phyloP scores from a whole-genome alignment of 2,888 invertebrate species.

The Xylota sylvarum region DNA sequence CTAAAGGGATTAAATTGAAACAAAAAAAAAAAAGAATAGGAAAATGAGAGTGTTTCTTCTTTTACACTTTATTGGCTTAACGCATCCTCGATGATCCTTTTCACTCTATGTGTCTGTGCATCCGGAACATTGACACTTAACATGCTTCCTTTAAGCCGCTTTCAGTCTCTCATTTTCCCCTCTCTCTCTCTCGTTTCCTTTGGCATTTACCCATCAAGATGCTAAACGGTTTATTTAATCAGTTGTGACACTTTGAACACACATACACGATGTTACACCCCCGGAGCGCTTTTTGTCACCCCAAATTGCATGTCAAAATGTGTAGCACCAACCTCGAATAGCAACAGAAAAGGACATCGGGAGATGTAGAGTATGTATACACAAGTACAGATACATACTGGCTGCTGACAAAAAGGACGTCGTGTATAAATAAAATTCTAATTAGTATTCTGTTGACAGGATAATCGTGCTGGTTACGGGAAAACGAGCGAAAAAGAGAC shows the following conservation, averaged over 20 bases:
- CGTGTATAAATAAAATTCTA: constrained; percentile 83
- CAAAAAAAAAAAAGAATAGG: constrained; percentile 17
- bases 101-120: constrained; percentile 48
- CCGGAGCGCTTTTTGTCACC: constrained; percentile 37
- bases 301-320: constrained; percentile 59
- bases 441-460: constrained; percentile 85
- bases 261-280: constrained; percentile 36
- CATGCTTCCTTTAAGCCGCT: constrained; percentile 61
- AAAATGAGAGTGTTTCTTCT: constrained; percentile 28
- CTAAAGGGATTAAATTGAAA: constrained; percentile 70
- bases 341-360: constrained; percentile 49
- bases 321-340: constrained; percentile 26
- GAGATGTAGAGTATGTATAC: not conserved
- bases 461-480: constrained; percentile 82
- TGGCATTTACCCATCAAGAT: constrained; percentile 71
- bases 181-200: constrained; percentile 21
- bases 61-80: constrained; percentile 68
- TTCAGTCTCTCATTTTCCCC: constrained; percentile 7
- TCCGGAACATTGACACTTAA: constrained; percentile 66
- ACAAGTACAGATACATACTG: not conserved
- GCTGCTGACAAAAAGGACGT: constrained; percentile 56
- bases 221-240: constrained; percentile 76
- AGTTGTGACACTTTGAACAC: constrained; percentile 72
- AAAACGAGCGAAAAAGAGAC: constrained; percentile 4
- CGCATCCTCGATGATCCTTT: constrained; percentile 66